Base-by-base conservation (phyloP, 35 echinoderm and acorn worm species). In the Apostichopus parvimensis region DNA sequence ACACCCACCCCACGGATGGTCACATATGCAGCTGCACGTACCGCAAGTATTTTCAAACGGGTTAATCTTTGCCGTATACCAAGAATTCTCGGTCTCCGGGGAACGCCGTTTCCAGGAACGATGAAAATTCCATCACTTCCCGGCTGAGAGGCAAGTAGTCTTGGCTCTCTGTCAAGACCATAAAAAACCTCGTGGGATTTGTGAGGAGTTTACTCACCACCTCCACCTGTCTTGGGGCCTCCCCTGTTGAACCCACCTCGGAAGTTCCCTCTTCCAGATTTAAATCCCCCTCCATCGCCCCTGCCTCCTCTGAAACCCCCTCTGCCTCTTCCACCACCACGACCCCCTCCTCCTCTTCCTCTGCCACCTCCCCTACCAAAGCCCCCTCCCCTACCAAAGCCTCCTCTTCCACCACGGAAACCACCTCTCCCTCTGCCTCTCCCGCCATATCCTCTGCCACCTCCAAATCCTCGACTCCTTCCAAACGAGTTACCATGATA, bases 401-500 rank as follows among this genome's bases (percentile, higher is more conserved):
- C 81, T 23, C 81, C 81, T 25, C 81, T 84, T 13, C 78, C 78
- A 15, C 78, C 78, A 80, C 34, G 54, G 81, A 59, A 59, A n/a
- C n/a, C n/a, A 5, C 81, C 81, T 15, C 81, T 84, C 14, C 81
- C 81, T 59, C 81, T 59, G 28, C 81, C 81, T 60, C 81, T 84
- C 54, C 55, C 45, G 54, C 79, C 81, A 20, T 5, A 75, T 23
- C 57, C 54, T 84, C 81, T 7, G 4, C 81, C 56, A 1, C 9
- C 17, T 55, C 81, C 55, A 0, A 9, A 57, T 59, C 57, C 15
- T 21, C 54, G 5, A 17, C 81, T 52, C 7, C 57, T 17, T 8
- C 15, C 25, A 52, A 58, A 84, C 6, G 54, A 23, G 55, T 24
- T 20, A 12, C 17, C 23, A 18, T 59, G n/a, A n/a, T 13, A 75